These are phyloP conservation scores for Brienomyrus longianalis DNA, from an alignment of 2,113 vertebrate species.

Conservation along the genomic window DNA sequence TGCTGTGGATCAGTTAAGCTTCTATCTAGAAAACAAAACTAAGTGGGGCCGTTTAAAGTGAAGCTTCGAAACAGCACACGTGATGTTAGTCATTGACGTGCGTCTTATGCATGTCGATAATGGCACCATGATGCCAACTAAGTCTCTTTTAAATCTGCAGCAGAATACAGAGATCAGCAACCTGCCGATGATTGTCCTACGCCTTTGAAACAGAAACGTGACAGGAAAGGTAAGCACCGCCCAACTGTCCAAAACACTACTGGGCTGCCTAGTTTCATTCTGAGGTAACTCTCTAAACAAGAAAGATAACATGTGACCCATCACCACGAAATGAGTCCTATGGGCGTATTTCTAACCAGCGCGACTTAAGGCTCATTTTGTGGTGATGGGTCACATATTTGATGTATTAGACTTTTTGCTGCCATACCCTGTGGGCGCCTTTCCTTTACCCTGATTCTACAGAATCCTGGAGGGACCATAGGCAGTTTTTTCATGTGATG, in stretches of 20 bases:
- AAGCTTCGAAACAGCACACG: not conserved
- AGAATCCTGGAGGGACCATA: not conserved
- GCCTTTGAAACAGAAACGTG: slow-evolving; percentile 17
- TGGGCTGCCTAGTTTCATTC: not conserved
- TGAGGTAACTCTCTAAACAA: not conserved
- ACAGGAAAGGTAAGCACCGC: slow-evolving; percentile 28
- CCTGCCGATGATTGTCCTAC: not conserved
- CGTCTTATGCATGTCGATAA: not conserved
- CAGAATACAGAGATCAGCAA: not conserved
- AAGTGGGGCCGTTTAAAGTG: not conserved
- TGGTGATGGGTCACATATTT: not conserved
- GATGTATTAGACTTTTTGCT: not conserved
- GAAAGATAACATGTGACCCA: not conserved
- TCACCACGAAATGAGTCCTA: no score
- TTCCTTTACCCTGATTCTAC: not conserved
- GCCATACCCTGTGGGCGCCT: not conserved
- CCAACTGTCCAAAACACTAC: not conserved
- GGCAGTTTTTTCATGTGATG: not conserved
- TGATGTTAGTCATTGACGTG: not conserved
- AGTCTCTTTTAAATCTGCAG: not conserved
- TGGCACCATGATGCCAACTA: not conserved
- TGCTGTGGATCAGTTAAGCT: not conserved
- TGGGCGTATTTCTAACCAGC: no score
- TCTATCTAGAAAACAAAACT: not conserved
- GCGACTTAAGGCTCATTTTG: no score